Evolutionary conservation across 1,140 invertebrate species (phyloP), one percentile per base, ranked within the genome.

Genomic region (Procambarus clarkii): DNA sequence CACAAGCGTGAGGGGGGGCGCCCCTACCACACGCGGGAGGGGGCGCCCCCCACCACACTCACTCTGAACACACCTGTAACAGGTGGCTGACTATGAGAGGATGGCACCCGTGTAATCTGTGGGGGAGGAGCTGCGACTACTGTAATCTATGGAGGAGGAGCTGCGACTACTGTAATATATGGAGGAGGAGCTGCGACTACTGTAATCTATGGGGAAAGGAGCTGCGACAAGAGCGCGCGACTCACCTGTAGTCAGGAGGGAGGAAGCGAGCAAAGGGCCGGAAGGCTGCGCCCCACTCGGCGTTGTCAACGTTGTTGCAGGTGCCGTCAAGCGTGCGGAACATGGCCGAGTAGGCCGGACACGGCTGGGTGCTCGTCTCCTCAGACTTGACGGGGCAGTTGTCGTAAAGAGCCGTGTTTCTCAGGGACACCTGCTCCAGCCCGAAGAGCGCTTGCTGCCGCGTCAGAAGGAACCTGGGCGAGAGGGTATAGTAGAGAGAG

Each of bases 211-310:
- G 15, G 21, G 4, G 21, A 3, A 3, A 69, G 64, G 21, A n/a
- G 13, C 64, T 69, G 64, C 5, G 64, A 21, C 21, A 34, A 34
- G 34, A 34, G 34, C 34, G 15, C 18, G 60, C 21, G 18, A 48
- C 81, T 83, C 48, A 91, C 92, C 84, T 92, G 94, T 98, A 98
- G 93, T 96, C 97, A 1, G 98, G 96, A 8, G 96, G 96, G 18
- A 99, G 93, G 2, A 99, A 95, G 86, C 98, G 95, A 9, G 96
- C 95, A 92, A 98, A 98, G 0, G 98, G 96, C n/a, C 96, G 97
- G 93, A 96, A 96, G 0, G 97, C 96, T 86, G 96, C 96, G 3
- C 98, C 98, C 95, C 96, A 96, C 0, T 95, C 95, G 0, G 97
- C 96, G 93, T 96, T 96, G 64, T 95, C 94, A 5, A 97, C 93